phyloP scores from a whole-genome alignment of 2,113 vertebrate genomes.

The Hippolais icterina region DNA sequence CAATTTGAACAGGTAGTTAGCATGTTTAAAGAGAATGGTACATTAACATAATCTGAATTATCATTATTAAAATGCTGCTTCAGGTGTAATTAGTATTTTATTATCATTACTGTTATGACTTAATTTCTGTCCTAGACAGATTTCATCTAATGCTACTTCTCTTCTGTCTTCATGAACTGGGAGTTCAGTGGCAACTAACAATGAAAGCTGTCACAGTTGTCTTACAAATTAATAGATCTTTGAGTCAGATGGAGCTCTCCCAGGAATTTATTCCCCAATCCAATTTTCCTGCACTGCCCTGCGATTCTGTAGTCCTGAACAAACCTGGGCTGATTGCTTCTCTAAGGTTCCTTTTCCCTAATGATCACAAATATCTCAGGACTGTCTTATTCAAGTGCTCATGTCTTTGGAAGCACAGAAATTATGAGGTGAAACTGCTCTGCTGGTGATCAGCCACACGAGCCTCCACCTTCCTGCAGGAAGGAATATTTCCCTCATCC shows the following conservation, averaged over 20 bases:
- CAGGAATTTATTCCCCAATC: neutral
- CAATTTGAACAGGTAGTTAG: conserved; percentile 20
- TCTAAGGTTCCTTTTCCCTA: neutral
- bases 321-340: neutral
- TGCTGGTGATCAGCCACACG: fast-evolving
- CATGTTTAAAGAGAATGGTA: conserved; percentile 42
- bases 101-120: conserved; percentile 16
- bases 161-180: neutral
- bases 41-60: conserved; percentile 61
- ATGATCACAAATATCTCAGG: neutral
- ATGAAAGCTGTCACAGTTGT: neutral
- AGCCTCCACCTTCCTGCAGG: neutral
- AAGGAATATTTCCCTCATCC: neutral
- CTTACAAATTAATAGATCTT: neutral
- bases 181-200: neutral
- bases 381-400: too few relatives aligned
- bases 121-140: neutral
- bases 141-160: neutral
- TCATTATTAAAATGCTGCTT: conserved; percentile 55
- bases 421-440: neutral
- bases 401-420: neutral
- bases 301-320: neutral
- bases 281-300: neutral
- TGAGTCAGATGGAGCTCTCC: neutral
- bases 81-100: conserved; percentile 59